These are phyloP conservation scores for Brenthis daphne DNA, from an alignment of 2,888 invertebrate species.

Conservation along the genomic window DNA sequence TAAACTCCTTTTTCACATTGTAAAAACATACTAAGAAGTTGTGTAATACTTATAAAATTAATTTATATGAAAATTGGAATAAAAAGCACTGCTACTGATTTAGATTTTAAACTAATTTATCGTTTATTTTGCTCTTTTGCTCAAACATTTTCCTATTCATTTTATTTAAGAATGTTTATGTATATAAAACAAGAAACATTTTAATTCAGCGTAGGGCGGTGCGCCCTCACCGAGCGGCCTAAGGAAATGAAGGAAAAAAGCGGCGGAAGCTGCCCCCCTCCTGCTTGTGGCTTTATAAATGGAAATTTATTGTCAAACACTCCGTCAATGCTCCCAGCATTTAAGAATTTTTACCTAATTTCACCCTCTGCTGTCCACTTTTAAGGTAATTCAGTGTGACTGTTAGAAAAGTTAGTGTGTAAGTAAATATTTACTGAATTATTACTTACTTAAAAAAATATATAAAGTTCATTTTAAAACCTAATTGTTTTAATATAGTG, in stretches of 20 bases:
- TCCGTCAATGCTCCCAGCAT: slow-evolving; percentile 69
- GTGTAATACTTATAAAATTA: too few relatives aligned
- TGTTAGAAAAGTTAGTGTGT: slow-evolving; percentile 14
- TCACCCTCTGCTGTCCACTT: slow-evolving; percentile 49
- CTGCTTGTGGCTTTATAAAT: slow-evolving; percentile 80
- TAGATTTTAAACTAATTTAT: too few relatives aligned
- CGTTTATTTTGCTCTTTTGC: too few relatives aligned
- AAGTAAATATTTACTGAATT: not conserved
- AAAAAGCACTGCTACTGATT: too few relatives aligned
- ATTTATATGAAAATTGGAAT: too few relatives aligned
- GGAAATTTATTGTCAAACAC: slow-evolving; percentile 82
- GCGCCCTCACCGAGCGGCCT: slow-evolving; percentile 71
- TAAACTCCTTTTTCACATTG: too few relatives aligned
- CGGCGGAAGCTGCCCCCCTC: slow-evolving; percentile 70
- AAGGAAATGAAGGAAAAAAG: slow-evolving; percentile 82
- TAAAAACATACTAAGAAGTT: too few relatives aligned
- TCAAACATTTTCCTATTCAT: slow-evolving; percentile 4
- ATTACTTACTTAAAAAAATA: slow-evolving; percentile 4
- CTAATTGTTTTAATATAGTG: too few relatives aligned
- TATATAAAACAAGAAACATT: slow-evolving; percentile 55
- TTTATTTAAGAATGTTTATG: slow-evolving; percentile 41
- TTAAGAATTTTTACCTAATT: slow-evolving; percentile 68
- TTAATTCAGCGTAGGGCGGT: slow-evolving; percentile 70
- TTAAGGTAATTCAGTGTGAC: slow-evolving; percentile 24
- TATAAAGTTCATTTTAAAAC: slow-evolving; percentile 4